phyloP scores from a whole-genome alignment of 1,140 invertebrate genomes.

The Drosophila dunni region DNA sequence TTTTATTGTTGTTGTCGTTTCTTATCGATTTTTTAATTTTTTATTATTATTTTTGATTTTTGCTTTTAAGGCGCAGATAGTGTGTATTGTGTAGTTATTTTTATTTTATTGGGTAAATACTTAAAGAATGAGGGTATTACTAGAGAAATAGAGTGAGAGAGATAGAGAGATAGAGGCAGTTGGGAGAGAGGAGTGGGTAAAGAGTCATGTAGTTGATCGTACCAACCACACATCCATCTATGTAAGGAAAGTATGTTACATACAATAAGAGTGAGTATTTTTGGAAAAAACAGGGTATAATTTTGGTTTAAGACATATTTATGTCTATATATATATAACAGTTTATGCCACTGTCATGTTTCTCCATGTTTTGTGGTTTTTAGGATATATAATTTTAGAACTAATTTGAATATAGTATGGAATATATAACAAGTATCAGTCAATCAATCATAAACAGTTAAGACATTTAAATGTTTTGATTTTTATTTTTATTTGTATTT shows the following conservation, averaged over 20 bases:
- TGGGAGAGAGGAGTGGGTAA: background rate
- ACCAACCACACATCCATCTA: background rate
- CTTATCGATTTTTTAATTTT: background rate
- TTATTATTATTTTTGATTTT: background rate
- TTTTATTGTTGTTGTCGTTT: background rate
- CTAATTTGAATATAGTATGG: slow-evolving; percentile 21
- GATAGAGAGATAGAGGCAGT: background rate
- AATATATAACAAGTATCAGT: slow-evolving; percentile 28
- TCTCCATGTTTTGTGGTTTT: background rate
- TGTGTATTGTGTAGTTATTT: slow-evolving; percentile 5
- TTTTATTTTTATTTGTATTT: slow-evolving; percentile 6
- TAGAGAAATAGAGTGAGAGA: slow-evolving; percentile 4
- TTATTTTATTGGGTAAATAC: slow-evolving; percentile 4
- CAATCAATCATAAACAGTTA: slow-evolving; percentile 43
- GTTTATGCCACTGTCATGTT: slow-evolving; percentile 31
- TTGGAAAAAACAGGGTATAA: background rate
- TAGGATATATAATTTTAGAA: slow-evolving; percentile 11
- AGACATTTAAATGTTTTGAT: slow-evolving; percentile 19
- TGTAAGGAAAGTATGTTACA: background rate
- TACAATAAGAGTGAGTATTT: background rate
- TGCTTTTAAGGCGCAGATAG: slow-evolving; percentile 12
- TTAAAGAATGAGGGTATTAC: background rate
- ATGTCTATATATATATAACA: too few relatives aligned
- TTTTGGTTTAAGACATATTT: slow-evolving; percentile 17
- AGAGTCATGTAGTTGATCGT: slow-evolving; percentile 1